Conservation (phyloP, 2,888 invertebrate species). For the Sialis lutaria region DNA sequence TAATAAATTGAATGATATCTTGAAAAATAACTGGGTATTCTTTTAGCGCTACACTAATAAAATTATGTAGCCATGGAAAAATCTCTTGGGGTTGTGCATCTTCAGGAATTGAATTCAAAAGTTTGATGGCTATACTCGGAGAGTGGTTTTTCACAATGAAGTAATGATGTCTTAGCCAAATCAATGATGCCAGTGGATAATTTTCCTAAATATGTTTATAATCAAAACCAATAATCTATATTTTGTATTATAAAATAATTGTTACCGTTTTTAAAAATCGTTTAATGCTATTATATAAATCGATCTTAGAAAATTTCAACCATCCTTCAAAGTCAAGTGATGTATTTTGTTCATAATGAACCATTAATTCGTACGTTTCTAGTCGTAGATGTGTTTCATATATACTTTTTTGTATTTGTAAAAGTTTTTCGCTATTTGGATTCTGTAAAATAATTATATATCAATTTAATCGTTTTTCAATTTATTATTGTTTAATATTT, state of each 20-base stretch:
- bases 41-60: not conserved
- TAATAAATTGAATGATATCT: not conserved
- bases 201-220: not conserved
- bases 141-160: not conserved
- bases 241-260: not conserved
- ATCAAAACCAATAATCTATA: not conserved
- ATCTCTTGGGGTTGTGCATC: not conserved
- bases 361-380: not conserved
- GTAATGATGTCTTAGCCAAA: not conserved
- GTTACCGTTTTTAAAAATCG: not conserved
- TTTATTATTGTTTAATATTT: not conserved
- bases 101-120: not conserved
- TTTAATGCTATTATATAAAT: not conserved
- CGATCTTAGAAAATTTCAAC: not conserved
- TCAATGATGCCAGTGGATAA: not conserved
- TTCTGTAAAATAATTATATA: not conserved
- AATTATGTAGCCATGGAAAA: not conserved
- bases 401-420: not conserved
- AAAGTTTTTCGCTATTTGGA: not conserved
- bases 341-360: not conserved
- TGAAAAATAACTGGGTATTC: not conserved
- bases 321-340: not conserved
- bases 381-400: not conserved
- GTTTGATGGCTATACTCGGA: not conserved
- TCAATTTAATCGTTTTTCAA: not conserved